Base-by-base conservation (phyloP, 1,140 invertebrate genomes). In the Catajapyx aquilonaris region DNA sequence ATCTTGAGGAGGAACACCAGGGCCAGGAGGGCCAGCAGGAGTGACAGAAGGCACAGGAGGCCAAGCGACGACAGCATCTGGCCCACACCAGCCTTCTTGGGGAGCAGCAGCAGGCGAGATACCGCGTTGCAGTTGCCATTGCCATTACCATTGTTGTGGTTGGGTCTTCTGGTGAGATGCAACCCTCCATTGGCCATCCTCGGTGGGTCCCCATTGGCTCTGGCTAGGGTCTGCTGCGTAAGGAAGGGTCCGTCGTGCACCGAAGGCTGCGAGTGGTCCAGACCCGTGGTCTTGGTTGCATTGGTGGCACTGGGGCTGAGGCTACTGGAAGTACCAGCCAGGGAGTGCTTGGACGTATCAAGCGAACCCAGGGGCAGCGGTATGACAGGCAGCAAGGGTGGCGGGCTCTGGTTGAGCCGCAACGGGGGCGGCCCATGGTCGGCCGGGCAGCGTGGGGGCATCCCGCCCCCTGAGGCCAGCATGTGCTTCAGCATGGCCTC, bases 61-160 rank as follows among this genome's bases (percentile, higher is more conserved):
- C 81, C 84, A 22, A 88, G 57, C 19, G 81, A 85, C 3, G 80
- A 77, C n/a, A 88, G 55, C 50, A 78, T 80, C 54, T 85, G 80
- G 46, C 73, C 72, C 7, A 76, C 68, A 0, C 74, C 75, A 4
- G 69, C 60, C 39, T 61, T 50, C 37, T 61, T 58, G 45, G 61
- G 62, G 33, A 59, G 50, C 40, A 54, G 52, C 50, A 61, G 64
- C 18, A 40, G n/a, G n/a, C 30, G 19, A 20, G 44, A 40, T 51
- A 54, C 33, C 47, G 13, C 46, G 56, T 59, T 9, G 58, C 48
- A 25, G 3, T 64, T 65, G 16, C 64, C 33, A 54, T 54, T 4
- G 55, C 44, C 31, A 59, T 54, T 10, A 50, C 56, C 48, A 38
- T 59, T 16, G 51, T 48, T 30, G 37, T 28, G 0, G 34, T 19